Conservation (phyloP, 2,797 vertebrate species). For the Sebastiscus tertius region DNA sequence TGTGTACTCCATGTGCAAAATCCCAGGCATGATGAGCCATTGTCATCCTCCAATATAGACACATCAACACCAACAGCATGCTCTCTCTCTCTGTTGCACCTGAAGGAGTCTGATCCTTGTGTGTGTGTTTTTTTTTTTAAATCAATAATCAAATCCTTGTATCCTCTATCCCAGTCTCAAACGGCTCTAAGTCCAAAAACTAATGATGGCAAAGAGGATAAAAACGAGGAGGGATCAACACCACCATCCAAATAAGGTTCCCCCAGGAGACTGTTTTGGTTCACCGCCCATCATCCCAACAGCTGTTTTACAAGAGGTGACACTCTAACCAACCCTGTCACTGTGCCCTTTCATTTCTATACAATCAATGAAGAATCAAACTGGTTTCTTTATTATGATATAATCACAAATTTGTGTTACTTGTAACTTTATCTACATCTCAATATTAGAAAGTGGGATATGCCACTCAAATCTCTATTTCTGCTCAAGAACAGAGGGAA, state of each 20-base stretch:
- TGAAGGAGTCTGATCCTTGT: neutral
- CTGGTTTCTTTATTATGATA: neutral
- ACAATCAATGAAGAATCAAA: neutral
- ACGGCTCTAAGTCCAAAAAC: neutral
- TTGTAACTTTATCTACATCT: neutral
- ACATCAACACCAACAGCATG: neutral
- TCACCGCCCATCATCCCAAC: neutral
- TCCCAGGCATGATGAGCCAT: neutral
- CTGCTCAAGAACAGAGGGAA: neutral
- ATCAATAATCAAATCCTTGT: neutral
- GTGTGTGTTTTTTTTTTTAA: neutral
- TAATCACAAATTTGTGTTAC: neutral
- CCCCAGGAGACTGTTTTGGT: neutral
- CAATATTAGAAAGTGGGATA: neutral
- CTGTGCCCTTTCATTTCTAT: neutral
- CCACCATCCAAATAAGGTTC: neutral
- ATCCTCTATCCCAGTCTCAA: neutral
- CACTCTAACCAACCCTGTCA: neutral
- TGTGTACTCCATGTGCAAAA: neutral
- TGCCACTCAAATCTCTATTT: neutral
- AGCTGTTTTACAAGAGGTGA: constrained; percentile 21
- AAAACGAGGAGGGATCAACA: constrained; percentile 5
- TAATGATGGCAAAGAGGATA: neutral
- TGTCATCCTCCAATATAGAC: neutral
- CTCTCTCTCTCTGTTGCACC: neutral